phyloP scores from a whole-genome alignment of 30 jellyfish, hydroid and myxozoan species.

The Rhopilema esculentum region DNA sequence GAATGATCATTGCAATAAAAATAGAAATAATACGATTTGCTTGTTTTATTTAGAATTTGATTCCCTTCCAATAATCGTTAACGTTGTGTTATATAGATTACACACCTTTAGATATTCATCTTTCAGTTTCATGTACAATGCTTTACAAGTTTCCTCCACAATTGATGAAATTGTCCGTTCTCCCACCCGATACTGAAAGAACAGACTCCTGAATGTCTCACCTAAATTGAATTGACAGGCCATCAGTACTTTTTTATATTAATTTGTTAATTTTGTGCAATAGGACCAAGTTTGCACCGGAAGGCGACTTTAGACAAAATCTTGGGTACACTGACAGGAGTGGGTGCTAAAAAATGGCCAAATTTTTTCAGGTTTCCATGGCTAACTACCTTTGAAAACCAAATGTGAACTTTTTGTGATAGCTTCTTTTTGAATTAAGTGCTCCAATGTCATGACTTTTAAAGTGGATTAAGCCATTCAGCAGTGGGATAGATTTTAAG shows the following conservation, averaged over 20 bases:
- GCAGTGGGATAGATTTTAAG: not conserved
- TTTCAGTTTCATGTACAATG: slow-evolving; percentile 27
- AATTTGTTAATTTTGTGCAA: slow-evolving; percentile 8
- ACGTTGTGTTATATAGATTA: not conserved
- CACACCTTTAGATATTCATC: slow-evolving; percentile 43
- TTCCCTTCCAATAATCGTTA: not conserved
- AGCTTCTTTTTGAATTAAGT: not conserved
- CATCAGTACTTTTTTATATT: not conserved
- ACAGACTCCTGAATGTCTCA: slow-evolving; percentile 36
- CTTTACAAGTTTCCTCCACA: slow-evolving; percentile 24
- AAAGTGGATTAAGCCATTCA: not conserved
- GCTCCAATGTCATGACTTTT: not conserved
- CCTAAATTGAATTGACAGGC: slow-evolving; percentile 6
- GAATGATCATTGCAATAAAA: not conserved
- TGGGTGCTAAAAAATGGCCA: not conserved
- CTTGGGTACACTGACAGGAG: not conserved
- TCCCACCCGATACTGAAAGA: slow-evolving; percentile 34
- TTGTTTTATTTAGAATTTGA: not conserved
- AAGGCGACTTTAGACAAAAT: not conserved
- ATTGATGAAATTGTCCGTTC: slow-evolving; percentile 35
- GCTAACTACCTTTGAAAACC: not conserved
- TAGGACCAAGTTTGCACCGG: slow-evolving; percentile 3
- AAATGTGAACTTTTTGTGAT: not conserved
- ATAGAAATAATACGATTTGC: not conserved
- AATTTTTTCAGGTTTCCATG: not conserved